Base-by-base conservation (phyloP, 2,888 invertebrate genomes). In the Boloria selene region DNA sequence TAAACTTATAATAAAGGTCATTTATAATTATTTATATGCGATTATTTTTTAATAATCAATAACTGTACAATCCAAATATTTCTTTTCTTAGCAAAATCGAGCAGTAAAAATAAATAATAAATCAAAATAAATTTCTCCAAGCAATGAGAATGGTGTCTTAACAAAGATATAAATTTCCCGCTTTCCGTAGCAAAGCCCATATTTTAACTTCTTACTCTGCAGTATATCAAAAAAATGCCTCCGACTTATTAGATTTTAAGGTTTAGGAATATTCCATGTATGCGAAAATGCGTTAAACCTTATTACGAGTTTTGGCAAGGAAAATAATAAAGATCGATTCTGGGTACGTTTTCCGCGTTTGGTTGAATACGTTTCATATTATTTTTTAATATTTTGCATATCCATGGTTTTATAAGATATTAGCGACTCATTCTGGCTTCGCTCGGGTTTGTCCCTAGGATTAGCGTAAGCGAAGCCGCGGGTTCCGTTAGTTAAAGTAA, bases 121-220 rank as follows among this genome's bases (percentile, higher is more conserved):
- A 17, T 53, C 14, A 38, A 3, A 16, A 38, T 49, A 49, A 49
- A 49, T 49, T 17, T 16, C 17, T 10, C 3, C 18, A 4, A 51
- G 22, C 51, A 44, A 5, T 44, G 44, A 16, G 44, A 55, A 17
- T 22, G 53, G n/a, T 53, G 44, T 22, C 55, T 55, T 55, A 44
- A 55, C 55, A 55, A 55, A 55, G 31, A n/a, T 18, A 44, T 55
- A 55, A 55, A 44, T 55, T 53, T n/a, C n/a, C 22, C 44, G 10
- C 44, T n/a, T 13, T 18, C 18, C 0, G 18, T 18, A 38, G 13
- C 18, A 44, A 55, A 22, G 18, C 44, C 44, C 55, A 44, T 55
- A 55, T 22, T 44, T 22, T 38, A 38, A 38, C 55, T 22, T 55
- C 10, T n/a, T 22, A 18, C 10, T 18, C 13, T 4, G 55, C 22